A percentile compares a stretch with the other conserved stretches of the same genome.
phyloP scores from a whole-genome alignment of 2,888 invertebrate species.

The Acleris sparsana region DNA sequence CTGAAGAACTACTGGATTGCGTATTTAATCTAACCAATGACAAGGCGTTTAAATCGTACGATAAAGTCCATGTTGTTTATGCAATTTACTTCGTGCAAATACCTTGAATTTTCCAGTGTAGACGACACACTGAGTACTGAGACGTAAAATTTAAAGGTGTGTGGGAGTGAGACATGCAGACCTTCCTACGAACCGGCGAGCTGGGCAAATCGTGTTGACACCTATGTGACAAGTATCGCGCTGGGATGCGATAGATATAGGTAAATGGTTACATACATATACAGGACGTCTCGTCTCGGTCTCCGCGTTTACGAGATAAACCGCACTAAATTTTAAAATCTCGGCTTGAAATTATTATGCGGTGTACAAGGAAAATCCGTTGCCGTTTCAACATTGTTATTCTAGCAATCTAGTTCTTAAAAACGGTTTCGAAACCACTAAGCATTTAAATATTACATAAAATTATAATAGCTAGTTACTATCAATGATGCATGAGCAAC shows the following conservation, averaged over 20 bases:
- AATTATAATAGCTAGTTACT: too few relatives aligned
- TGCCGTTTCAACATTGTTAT: too few relatives aligned
- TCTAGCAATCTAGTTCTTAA: too few relatives aligned
- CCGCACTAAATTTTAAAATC: too few relatives aligned
- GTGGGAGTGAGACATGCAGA: slow-evolving; percentile 2
- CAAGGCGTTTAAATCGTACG: slow-evolving; percentile 9
- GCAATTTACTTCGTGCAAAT: slow-evolving; percentile 6
- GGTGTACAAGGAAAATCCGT: too few relatives aligned
- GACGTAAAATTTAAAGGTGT: slow-evolving; percentile 31
- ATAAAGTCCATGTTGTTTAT: slow-evolving; percentile 9
- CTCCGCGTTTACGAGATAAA: slow-evolving; percentile 8
- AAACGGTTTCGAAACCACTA: too few relatives aligned
- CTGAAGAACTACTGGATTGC: slow-evolving; percentile 4
- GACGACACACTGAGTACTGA: slow-evolving; percentile 22
- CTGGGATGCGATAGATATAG: slow-evolving; percentile 20
- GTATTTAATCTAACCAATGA: slow-evolving; percentile 1
- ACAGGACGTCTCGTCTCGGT: slow-evolving; percentile 15
- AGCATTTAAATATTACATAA: too few relatives aligned
- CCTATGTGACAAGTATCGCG: slow-evolving; percentile 30
- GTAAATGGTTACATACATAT: slow-evolving; percentile 6
- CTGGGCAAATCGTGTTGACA: slow-evolving; percentile 34
- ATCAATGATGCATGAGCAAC: background rate
- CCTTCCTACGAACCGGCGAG: slow-evolving; percentile 14
- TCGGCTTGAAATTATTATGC: too few relatives aligned
- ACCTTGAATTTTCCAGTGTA: slow-evolving; percentile 25